These are phyloP conservation scores for Hoplodrina blanda DNA, from an alignment of 2,888 invertebrate species.

Conservation along the genomic window DNA sequence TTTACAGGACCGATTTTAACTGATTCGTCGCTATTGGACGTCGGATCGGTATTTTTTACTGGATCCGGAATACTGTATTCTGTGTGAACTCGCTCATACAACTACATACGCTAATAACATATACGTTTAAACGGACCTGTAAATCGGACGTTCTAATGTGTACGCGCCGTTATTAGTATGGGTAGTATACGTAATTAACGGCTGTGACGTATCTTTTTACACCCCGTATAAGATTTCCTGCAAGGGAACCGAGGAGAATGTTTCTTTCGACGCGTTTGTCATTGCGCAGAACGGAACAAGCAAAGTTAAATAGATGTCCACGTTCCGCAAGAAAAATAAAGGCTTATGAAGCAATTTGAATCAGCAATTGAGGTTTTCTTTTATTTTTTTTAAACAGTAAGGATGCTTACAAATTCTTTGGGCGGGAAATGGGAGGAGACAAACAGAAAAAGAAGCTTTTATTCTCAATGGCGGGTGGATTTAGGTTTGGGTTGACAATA, in stretches of 20 bases:
- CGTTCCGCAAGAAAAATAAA: constrained; percentile 45
- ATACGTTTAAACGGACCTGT: too few species aligned
- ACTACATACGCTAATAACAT: too few species aligned
- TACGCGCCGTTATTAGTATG: too few species aligned
- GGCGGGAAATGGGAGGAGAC: constrained; percentile 27
- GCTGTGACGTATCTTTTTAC: too few species aligned
- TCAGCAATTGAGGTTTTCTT: constrained; percentile 51
- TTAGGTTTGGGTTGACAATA: constrained; percentile 38
- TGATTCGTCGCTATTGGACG: too few species aligned
- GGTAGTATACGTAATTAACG: too few species aligned
- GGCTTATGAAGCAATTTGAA: constrained; percentile 53
- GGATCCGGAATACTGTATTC: too few species aligned
- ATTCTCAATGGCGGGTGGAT: constrained; percentile 49
- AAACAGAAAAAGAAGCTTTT: constrained; percentile 46
- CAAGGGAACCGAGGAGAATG: neutral
- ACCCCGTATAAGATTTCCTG: neutral
- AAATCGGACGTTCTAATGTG: too few species aligned
- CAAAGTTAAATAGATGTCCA: constrained; percentile 38
- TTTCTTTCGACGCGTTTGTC: constrained; percentile 9
- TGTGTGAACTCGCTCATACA: too few species aligned
- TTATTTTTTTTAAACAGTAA: constrained; percentile 53
- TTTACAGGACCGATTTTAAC: too few species aligned
- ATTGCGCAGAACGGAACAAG: constrained; percentile 1
- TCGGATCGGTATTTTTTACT: too few species aligned
- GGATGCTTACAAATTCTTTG: constrained; percentile 45